Evolutionary conservation across 2,113 vertebrate genomes (phyloP), one percentile per base, ranked within the genome.

Genomic region (Melanocharis versteri): DNA sequence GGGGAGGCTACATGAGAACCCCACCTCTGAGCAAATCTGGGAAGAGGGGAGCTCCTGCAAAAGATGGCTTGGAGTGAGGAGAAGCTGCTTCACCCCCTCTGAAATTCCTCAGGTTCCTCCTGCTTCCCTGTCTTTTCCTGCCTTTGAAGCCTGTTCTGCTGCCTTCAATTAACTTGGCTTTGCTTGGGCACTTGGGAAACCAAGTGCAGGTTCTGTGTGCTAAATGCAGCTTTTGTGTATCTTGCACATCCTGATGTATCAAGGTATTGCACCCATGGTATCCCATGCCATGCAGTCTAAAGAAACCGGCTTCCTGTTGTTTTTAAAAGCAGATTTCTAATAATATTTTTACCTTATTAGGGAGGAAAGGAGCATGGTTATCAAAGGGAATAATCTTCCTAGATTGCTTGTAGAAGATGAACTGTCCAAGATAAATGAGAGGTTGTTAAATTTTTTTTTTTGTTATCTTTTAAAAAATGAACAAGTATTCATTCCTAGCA

Each of bases 21-120:
- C 23, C 22, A 27, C 8, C 27, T 1, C 4, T 0, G 7, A 78
- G n/a, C 0, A 5, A n/a, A 47, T 56, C 1, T 3, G 6, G 44
- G 27, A n/a, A 71, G 56, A 44, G 12, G 9, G 5, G 6, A 2
- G 3, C 54, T 62, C 39, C 24, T 89, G 40, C 27, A 47, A 27
- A 39, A 88, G 27, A 17, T 57, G 35, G 5, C 3, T 27, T 62
- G 54, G 53, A 76, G 39, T 1, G 13, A 26, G 7, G 28, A 69
- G 48, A 47, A 47, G 20, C 66, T 90, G 45, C n/a, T 72, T 88
- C 28, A 72, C 57, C 16, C 37, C 11, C 11, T 47, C 83, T 76
- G 66, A 83, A 90, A 45, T 56, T 47, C 7, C 17, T 68, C 9
- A 4, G 39, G 13, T 35, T 88, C 8, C 8, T 88, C 17, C 72